phyloP scores from a whole-genome alignment of 2,113 vertebrate species.

The Ranitomeya variabilis region DNA sequence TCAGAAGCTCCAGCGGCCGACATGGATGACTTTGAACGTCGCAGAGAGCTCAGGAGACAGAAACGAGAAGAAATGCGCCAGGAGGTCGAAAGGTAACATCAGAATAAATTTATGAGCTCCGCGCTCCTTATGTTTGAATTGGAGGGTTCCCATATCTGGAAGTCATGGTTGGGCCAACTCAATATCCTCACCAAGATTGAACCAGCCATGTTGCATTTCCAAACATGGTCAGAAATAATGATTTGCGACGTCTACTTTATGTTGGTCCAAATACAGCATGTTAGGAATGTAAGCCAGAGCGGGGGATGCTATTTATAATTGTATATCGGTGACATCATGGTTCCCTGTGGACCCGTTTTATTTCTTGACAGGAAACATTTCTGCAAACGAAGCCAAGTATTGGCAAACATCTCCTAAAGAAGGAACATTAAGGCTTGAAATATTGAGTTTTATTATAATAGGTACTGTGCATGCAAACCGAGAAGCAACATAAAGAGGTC shows the following conservation, averaged over 20 bases:
- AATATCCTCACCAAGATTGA: slow-evolving; percentile 9
- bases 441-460: neutral
- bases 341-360: slow-evolving; percentile 11
- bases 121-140: slow-evolving; percentile 27
- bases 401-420: neutral
- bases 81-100: slow-evolving; percentile 90
- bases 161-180: slow-evolving; percentile 6
- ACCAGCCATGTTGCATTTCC: neutral
- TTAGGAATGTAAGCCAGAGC: slow-evolving; percentile 14
- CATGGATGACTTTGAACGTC: slow-evolving; percentile 98
- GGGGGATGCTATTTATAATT: slow-evolving; percentile 37
- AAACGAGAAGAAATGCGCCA: slow-evolving; percentile 98
- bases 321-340: slow-evolving; percentile 18
- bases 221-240: slow-evolving; percentile 33
- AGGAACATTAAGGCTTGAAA: neutral
- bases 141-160: slow-evolving; percentile 51
- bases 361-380: slow-evolving; percentile 26
- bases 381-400: slow-evolving; percentile 3
- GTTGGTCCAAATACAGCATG: slow-evolving; percentile 46
- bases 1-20: slow-evolving; percentile 55
- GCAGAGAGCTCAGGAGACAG: slow-evolving; percentile 94
- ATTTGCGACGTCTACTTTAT: neutral
- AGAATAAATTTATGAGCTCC: fast-evolving
- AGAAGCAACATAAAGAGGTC: neutral
- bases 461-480: neutral